Conservation (phyloP, 2,113 vertebrate genomes). For the Salvator merianae region DNA sequence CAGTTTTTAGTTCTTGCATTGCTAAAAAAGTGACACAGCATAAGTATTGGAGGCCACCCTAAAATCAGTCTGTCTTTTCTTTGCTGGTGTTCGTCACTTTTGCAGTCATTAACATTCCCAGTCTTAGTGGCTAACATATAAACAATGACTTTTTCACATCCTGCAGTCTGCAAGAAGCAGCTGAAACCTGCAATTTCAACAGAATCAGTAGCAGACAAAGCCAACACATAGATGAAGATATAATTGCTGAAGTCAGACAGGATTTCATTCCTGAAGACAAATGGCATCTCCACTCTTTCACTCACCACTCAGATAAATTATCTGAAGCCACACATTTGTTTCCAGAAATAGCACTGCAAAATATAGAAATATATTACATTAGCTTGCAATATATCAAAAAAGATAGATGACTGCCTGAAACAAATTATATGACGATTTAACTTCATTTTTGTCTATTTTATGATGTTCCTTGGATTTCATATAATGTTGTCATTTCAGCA, state of each 20-base stretch:
- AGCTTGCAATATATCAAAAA: neutral
- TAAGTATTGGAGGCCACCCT: neutral
- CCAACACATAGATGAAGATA: conserved; percentile 62
- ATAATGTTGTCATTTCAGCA: conserved; percentile 37
- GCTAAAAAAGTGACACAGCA: neutral
- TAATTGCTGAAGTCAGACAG: conserved; percentile 68
- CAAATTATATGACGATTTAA: conserved; percentile 10
- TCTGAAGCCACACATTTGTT: conserved; percentile 49
- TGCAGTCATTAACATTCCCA: conserved; percentile 49
- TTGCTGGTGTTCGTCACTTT: neutral
- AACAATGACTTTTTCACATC: conserved; percentile 59
- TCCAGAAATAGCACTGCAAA: conserved; percentile 55
- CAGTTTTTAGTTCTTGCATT: neutral
- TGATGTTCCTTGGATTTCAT: neutral
- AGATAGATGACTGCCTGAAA: conserved; percentile 29
- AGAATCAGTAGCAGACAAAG: conserved; percentile 66
- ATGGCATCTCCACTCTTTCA: conserved; percentile 70
- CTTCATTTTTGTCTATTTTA: conserved; percentile 5
- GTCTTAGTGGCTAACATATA: conserved; percentile 63
- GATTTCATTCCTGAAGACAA: conserved; percentile 69
- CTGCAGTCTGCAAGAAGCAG: conserved; percentile 64
- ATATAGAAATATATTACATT: conserved; percentile 36
- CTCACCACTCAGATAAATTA: conserved; percentile 67
- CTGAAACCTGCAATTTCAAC: conserved; percentile 64
- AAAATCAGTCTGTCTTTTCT: neutral